phyloP scores from a whole-genome alignment of 2,888 invertebrate species.

The Ormia ochracea region DNA sequence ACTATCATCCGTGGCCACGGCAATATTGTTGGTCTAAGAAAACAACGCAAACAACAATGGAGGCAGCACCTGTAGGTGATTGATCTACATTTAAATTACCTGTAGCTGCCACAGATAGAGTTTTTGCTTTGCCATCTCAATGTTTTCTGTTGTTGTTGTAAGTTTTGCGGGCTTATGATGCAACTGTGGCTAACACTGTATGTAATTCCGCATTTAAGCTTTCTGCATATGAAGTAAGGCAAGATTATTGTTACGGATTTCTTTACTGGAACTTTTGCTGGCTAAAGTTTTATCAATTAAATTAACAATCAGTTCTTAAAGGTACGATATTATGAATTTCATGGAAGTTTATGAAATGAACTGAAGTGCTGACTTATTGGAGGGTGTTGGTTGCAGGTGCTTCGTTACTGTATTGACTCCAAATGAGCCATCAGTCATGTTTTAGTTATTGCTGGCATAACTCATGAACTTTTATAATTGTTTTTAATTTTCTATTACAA shows the following conservation, averaged over 20 bases:
- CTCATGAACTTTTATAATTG: no score
- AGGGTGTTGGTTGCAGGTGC: conserved; percentile 1
- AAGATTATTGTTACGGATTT: background rate
- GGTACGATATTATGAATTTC: background rate
- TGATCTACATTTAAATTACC: conserved; percentile 56
- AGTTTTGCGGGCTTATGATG: conserved; percentile 43
- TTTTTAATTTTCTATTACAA: no score
- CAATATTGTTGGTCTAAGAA: conserved; percentile 39
- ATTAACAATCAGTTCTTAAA: conserved; percentile 30
- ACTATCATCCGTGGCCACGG: conserved; percentile 31
- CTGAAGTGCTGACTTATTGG: conserved; percentile 7
- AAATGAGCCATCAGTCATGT: background rate
- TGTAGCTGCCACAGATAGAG: conserved; percentile 30
- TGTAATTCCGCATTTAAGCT: conserved; percentile 55
- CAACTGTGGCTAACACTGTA: conserved; percentile 37
- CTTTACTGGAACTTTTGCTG: background rate
- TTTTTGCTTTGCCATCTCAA: background rate
- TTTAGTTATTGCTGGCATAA: background rate
- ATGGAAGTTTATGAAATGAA: conserved; percentile 13
- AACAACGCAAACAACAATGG: background rate
- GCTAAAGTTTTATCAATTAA: conserved; percentile 4
- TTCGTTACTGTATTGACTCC: background rate
- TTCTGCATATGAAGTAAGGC: conserved; percentile 37
- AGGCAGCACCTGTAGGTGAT: conserved; percentile 57
- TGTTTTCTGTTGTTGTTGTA: background rate